phyloP scores from a whole-genome alignment of 2,113 vertebrate genomes.

The Columbina picui region DNA sequence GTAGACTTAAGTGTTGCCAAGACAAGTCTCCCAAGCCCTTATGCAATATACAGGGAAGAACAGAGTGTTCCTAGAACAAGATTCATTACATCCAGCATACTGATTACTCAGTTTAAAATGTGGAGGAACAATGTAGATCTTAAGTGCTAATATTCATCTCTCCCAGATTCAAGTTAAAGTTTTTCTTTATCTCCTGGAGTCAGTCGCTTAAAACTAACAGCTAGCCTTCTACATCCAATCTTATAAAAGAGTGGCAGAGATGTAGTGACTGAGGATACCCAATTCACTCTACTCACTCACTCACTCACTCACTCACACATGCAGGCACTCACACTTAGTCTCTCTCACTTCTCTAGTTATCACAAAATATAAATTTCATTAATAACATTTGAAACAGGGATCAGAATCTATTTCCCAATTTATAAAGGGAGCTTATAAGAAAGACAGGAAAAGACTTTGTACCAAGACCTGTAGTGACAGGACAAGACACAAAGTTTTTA shows the following conservation, averaged over 20 bases:
- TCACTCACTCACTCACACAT: background rate
- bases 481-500: background rate
- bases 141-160: background rate
- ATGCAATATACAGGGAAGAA: background rate
- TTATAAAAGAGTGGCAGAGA: background rate
- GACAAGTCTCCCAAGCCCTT: background rate
- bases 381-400: background rate
- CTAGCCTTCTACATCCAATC: background rate
- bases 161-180: background rate
- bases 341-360: background rate
- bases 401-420: background rate
- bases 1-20: background rate
- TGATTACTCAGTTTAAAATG: background rate
- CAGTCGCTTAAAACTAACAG: background rate
- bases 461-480: background rate
- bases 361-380: background rate
- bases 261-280: background rate
- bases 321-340: background rate
- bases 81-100: background rate
- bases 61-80: background rate
- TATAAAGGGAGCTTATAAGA: background rate
- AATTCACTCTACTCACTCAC: background rate
- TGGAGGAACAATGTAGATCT: background rate
- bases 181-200: background rate
- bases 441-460: background rate